Evolutionary conservation across 2,888 invertebrate genomes (phyloP), one percentile per base, ranked within the genome.

Genomic region (Erynnis tages): DNA sequence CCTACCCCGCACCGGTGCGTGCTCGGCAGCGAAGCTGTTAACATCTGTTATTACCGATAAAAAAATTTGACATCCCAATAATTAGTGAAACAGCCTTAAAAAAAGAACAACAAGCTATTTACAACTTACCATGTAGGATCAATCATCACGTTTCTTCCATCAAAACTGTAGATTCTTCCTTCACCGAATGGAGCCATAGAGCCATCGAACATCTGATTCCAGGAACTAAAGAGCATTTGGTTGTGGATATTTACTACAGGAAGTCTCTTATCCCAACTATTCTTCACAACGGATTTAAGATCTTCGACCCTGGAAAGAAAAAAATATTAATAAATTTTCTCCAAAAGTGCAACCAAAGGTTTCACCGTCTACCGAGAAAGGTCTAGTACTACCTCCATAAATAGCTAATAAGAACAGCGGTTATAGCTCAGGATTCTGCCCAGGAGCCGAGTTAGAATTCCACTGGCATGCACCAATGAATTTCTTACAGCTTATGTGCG

Each of bases 131-230:
- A 87, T 25, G 60, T 65, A 1, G 63, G 53, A 58, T 82, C 85
- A 44, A 66, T 79, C 10, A 79, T 56, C 2, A 86, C 76, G 55
- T 80, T 82, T 56, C 63, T 75, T 4, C 77, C 68, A 29, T 65
- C 71, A 44, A 88, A 89, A 57, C 82, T 84, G 56, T 66, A 81
- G 25, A 89, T 81, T 27, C 75, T 70, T 0, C 62, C 57, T 4
- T 56, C 54, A 13, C 53, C 43, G 7, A 79, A 65, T 2, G 38
- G 35, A 0, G 67, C 80, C n/a, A 72, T 77, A 0, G 69, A 65
- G 0, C 80, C 80, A 29, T 80, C 59, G 34, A 87, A 83, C 50
- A 88, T 76, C 34, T 69, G 73, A 1, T 55, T 38, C 87, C 87
- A 89, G 0, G 84, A 79, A 2, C 73, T 59, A 34, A 85, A 86